phyloP scores from a whole-genome alignment of 2,797 vertebrate genomes.

The Naso thynnoides region DNA sequence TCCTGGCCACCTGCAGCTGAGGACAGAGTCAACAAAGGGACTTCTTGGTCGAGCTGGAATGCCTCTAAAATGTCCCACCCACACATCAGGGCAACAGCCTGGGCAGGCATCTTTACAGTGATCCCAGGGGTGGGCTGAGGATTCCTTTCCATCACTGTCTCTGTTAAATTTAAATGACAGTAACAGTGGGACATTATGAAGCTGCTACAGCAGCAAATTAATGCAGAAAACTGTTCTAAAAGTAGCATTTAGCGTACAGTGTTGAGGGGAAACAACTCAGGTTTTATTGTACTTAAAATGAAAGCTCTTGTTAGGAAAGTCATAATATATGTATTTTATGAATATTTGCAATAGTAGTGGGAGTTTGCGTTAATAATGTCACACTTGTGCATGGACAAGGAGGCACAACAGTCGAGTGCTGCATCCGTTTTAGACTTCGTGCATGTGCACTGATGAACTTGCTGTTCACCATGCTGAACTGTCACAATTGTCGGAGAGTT shows the following conservation, averaged over 20 bases:
- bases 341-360: not conserved
- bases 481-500: not conserved
- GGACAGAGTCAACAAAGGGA: constrained; percentile 69
- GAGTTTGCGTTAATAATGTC: not conserved
- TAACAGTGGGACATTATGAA: constrained; percentile 18
- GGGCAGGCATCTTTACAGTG: constrained; percentile 24
- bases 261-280: not conserved
- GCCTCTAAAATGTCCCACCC: constrained; percentile 27
- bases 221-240: constrained; percentile 2
- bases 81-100: constrained; percentile 25
- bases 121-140: constrained; percentile 3
- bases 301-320: not conserved
- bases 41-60: constrained; percentile 64
- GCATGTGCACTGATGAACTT: not conserved
- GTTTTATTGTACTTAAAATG: not conserved
- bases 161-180: constrained; percentile 25
- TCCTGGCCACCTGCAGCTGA: constrained; percentile 82
- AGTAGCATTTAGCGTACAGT: not conserved
- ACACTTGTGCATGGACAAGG: not conserved
- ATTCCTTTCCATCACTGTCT: constrained; percentile 23
- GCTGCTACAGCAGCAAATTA: constrained; percentile 2
- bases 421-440: not conserved
- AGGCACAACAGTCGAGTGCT: not conserved
- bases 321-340: not conserved
- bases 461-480: too few relatives aligned